Base-by-base conservation (phyloP, 2,797 vertebrate genomes). In the Pipistrellus kuhlii region DNA sequence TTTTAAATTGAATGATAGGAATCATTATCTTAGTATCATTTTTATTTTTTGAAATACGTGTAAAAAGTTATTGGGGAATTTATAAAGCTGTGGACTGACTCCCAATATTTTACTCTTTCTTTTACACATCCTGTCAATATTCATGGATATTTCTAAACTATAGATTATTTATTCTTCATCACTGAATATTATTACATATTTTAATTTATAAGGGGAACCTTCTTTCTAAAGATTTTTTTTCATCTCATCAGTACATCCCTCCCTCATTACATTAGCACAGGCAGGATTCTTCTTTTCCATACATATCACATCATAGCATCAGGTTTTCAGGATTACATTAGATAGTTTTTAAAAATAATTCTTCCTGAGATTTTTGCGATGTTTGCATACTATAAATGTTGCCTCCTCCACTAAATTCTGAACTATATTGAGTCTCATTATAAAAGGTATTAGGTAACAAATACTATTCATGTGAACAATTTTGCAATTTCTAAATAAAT, bases 401-500 rank as follows among this genome's bases (percentile, higher is more conserved):
- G 17, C 84, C 17, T 78, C 32, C 15, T 94, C 46, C 14, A 32
- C 23, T 94, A 2, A 88, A 59, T 81, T 94, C 82, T 59, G n/a
- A 94, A 88, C 21, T 59, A 51, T 53, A 38, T 38, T 64, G 57
- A 51, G 57, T 75, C 21, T 95, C 9, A 35, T 57, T 89, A 8
- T 75, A 71, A 78, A 90, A 46, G 44, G 30, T 92, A 68, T 23
- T 88, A 85, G 64, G 38, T 71, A 90, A 59, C 85, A 96, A 91
- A 95, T 84, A 72, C 17, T 76, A 90, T 93, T 32, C 71, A 82
- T 90, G 44, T 91, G 91, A 90, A 92, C 15, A 90, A 59, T 95
- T 94, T 94, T 92, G 53, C 85, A 84, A 88, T 94, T 97, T 94
- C 93, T 76, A 94, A 95, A 94, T 92, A 96, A 96, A 95, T 96